Evolutionary conservation across 2,113 vertebrate species (phyloP).

Genomic region (Casuarius casuarius): DNA sequence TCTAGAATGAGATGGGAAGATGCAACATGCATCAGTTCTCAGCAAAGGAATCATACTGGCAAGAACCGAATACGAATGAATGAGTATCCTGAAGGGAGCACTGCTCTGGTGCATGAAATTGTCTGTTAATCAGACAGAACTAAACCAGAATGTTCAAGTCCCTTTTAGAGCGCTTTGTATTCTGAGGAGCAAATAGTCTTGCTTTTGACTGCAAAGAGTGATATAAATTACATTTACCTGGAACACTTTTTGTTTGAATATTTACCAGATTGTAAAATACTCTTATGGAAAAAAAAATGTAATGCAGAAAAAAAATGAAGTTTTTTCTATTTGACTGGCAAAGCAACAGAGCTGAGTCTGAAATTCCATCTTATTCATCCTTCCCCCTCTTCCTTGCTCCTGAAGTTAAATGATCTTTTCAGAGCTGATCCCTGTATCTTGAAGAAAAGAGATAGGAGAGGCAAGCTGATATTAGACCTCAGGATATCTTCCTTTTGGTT

Average conservation of each 20-base stretch:
- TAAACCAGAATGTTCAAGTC: background rate
- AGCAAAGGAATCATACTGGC: background rate
- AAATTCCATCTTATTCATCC: background rate
- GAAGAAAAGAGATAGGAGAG: background rate
- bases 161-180: background rate
- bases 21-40: background rate
- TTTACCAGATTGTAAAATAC: background rate
- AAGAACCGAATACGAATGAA: background rate
- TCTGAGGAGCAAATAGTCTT: background rate
- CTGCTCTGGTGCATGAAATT: background rate
- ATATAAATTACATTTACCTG: background rate
- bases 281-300: background rate
- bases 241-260: background rate
- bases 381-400: background rate
- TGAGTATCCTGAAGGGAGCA: background rate
- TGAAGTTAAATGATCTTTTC: background rate
- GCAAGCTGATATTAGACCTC: background rate
- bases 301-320: background rate
- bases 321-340: background rate
- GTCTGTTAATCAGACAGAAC: background rate
- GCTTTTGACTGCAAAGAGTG: background rate
- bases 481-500: background rate
- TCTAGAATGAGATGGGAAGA: background rate
- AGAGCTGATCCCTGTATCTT: background rate
- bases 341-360: background rate